A percentile compares a stretch with the other conserved stretches of the same genome.
These are phyloP conservation scores for Corythaixoides concolor DNA, from an alignment of 2,113 vertebrate species.

Conservation along the genomic window DNA sequence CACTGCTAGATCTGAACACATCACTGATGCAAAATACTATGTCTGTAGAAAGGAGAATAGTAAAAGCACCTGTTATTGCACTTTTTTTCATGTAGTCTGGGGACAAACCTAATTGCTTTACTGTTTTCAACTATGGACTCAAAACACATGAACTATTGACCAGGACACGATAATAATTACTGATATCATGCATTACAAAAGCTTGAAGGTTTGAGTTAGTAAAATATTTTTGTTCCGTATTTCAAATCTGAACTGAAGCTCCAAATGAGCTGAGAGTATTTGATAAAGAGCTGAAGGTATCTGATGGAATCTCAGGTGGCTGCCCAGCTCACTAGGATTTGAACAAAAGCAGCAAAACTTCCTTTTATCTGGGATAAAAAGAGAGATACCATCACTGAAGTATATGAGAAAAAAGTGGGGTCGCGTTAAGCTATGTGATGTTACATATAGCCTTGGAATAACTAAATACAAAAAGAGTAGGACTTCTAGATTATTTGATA, in stretches of 20 bases:
- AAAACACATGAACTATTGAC: neutral
- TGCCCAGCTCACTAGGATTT: neutral
- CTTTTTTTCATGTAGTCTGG: neutral
- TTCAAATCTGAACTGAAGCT: neutral
- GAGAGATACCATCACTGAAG: neutral
- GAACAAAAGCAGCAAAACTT: neutral
- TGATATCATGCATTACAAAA: neutral
- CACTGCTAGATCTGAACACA: neutral
- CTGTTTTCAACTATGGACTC: neutral
- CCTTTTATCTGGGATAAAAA: neutral
- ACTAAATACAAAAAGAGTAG: neutral
- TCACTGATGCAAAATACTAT: neutral
- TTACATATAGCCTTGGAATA: neutral
- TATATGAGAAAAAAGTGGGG: neutral
- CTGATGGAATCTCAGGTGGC: neutral
- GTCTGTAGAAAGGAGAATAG: neutral
- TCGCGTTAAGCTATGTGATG: fast-evolving
- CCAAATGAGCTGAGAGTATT: neutral
- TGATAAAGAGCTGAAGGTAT: neutral
- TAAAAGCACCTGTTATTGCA: neutral
- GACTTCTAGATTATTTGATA: neutral
- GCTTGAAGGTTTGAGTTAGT: neutral
- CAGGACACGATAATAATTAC: neutral
- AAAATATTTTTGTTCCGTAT: neutral
- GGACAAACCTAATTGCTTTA: neutral